Evolutionary conservation across 2,797 vertebrate genomes (phyloP).

Genomic region (Morelia viridis): DNA sequence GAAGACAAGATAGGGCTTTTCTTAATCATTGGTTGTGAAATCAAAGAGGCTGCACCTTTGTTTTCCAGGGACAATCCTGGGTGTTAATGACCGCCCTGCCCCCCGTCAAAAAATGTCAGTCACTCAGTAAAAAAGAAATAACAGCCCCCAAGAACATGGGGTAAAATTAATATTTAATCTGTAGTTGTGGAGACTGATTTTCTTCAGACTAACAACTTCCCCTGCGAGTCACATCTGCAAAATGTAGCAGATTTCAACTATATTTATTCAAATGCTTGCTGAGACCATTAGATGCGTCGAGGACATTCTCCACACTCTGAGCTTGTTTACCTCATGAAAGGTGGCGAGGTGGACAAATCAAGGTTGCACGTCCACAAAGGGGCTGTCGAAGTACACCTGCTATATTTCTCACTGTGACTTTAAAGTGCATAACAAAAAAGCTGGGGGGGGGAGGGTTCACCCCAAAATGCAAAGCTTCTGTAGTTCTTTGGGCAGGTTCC

Average conservation of each 20-base stretch:
- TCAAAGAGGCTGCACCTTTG: slow-evolving; percentile 3
- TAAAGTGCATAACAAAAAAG: not conserved
- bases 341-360: not conserved
- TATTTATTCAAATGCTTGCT: slow-evolving; percentile 1
- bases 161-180: slow-evolving; percentile 48
- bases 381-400: not conserved
- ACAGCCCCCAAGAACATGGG: slow-evolving; percentile 1
- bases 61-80: not conserved
- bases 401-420: not conserved
- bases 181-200: slow-evolving; percentile 33
- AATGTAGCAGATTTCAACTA: slow-evolving; percentile 29
- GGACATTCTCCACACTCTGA: not conserved
- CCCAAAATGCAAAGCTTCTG: not conserved
- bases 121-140: not conserved
- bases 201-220: slow-evolving; percentile 36
- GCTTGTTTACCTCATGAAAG: not conserved
- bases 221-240: slow-evolving; percentile 54
- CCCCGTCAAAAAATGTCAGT: not conserved
- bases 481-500: not conserved
- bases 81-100: not conserved
- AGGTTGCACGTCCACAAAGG: not conserved
- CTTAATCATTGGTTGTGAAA: slow-evolving; percentile 8
- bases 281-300: not conserved
- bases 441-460: not conserved
- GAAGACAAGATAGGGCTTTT: not conserved